These are phyloP conservation scores for Champsocephalus esox DNA, from an alignment of 2,797 vertebrate genomes.

Conservation along the genomic window DNA sequence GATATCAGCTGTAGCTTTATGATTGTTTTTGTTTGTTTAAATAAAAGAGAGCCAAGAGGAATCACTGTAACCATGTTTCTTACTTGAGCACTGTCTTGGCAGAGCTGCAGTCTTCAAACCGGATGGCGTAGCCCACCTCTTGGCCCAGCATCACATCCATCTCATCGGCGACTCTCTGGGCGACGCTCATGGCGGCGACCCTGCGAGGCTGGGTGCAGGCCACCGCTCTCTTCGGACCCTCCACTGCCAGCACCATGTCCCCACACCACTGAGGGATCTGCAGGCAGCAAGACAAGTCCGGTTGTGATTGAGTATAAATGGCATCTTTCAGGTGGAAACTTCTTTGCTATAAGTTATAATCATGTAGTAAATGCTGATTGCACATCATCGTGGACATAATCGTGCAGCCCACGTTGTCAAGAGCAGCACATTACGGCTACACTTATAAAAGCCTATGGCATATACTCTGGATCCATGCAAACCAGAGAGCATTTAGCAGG, in stretches of 20 bases:
- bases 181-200: constrained; percentile 97
- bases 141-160: constrained; percentile 98
- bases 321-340: no score
- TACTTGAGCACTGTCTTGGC: constrained; percentile 97
- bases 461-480: no score
- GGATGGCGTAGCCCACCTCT: constrained; percentile 97
- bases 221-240: constrained; percentile 92
- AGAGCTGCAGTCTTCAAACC: constrained; percentile 98
- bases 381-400: no score
- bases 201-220: constrained; percentile 96
- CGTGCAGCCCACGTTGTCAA: no score
- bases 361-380: no score
- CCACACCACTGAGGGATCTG: constrained; percentile 99
- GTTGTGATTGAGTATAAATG: background rate
- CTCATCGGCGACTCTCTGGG: constrained; percentile 96
- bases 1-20: background rate
- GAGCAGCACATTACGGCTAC: no score
- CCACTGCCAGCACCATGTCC: constrained; percentile 91
- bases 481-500: no score
- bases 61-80: constrained; percentile 65
- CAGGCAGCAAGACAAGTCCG: background rate
- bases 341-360: no score
- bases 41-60: background rate
- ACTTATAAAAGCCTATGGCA: no score
- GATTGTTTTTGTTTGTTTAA: no score